Base-by-base conservation (phyloP, 2,888 invertebrate species). In the Drosophila neonasuta region DNA sequence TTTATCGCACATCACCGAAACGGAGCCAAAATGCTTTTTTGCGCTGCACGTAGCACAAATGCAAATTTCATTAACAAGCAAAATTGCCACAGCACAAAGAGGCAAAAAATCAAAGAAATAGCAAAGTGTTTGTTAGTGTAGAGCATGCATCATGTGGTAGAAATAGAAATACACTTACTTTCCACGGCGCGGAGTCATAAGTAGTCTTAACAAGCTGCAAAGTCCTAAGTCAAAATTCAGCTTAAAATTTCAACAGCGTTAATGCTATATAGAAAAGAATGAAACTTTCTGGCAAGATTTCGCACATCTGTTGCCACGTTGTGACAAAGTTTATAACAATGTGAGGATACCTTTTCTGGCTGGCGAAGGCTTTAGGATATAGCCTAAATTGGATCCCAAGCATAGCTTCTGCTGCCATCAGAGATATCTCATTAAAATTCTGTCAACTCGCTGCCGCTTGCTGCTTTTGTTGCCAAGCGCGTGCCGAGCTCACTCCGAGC, bases 51-150 rank as follows among this genome's bases (percentile, higher is more conserved):
- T 78, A 80, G 73, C 71, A 62, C 73, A 83, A 83, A 83, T 81
- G 80, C 80, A 81, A 81, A 81, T 81, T 81, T 81, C 86, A 81
- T 81, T 81, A 86, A 86, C 80, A 73, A 78, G 80, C 84, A 50
- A 81, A 81, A 81, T 83, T 78, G 84, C 71, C 69, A 59, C 56
- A 59, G 62, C 67, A 69, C 20, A 34, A 20, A 36, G 44, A 11
- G 17, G 17, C 20, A 34, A 44, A 24, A 49, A 49, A 55, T 46
- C 52, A 60, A 55, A 7, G n/a, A 42, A 42, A 41, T 15, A 20
- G 9, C 9, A n/a, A 9, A 24, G 9, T 39, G 36, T 29, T 3
- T 20, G 17, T 20, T 20, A 24, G 24, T 24, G 24, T 24, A 24
- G 24, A 24, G 30, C 11, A 46, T 39, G 39, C 30, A 32, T n/a